Percentiles rank a stretch among this genome's conserved stretches.
phyloP scores from a whole-genome alignment of 2,888 invertebrate species.

The Drosophila hamatofila region DNA sequence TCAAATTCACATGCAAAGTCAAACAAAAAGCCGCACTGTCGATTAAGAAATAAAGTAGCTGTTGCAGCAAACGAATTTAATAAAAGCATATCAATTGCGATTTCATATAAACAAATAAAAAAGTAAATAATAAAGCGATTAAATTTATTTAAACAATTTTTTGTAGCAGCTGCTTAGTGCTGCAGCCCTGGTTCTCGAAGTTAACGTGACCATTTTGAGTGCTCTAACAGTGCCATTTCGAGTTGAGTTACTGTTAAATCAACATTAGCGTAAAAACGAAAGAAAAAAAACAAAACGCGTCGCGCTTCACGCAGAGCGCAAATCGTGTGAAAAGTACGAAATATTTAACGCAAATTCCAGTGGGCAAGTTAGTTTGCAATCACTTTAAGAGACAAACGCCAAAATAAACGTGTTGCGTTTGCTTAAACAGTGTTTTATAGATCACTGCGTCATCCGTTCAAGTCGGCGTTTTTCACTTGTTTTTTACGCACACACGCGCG shows the following conservation, averaged over 20 bases:
- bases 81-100: not conserved
- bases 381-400: not conserved
- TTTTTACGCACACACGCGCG: slow-evolving; percentile 65
- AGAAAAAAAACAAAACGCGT: slow-evolving; percentile 49
- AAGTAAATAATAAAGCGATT: not conserved
- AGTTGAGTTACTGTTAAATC: slow-evolving; percentile 34
- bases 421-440: slow-evolving; percentile 17
- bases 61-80: not conserved
- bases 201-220: slow-evolving; percentile 40
- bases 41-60: not conserved
- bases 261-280: slow-evolving; percentile 37
- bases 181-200: slow-evolving; percentile 10
- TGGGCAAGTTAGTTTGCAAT: slow-evolving; percentile 30
- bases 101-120: not conserved
- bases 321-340: slow-evolving; percentile 40
- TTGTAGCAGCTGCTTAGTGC: slow-evolving; percentile 44
- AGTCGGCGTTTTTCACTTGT: slow-evolving; percentile 74
- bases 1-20: slow-evolving; percentile 9
- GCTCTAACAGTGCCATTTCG: slow-evolving; percentile 36
- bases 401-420: not conserved
- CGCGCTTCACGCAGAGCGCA: slow-evolving; percentile 47
- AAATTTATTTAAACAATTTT: slow-evolving; percentile 39
- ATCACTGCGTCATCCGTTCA: slow-evolving; percentile 7
- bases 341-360: slow-evolving; percentile 17
- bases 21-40: slow-evolving; percentile 43